A percentile compares a stretch with the other conserved stretches of the same genome.
Evolutionary conservation across 1,140 invertebrate species (phyloP).

Genomic region (Brachionus sp.): DNA sequence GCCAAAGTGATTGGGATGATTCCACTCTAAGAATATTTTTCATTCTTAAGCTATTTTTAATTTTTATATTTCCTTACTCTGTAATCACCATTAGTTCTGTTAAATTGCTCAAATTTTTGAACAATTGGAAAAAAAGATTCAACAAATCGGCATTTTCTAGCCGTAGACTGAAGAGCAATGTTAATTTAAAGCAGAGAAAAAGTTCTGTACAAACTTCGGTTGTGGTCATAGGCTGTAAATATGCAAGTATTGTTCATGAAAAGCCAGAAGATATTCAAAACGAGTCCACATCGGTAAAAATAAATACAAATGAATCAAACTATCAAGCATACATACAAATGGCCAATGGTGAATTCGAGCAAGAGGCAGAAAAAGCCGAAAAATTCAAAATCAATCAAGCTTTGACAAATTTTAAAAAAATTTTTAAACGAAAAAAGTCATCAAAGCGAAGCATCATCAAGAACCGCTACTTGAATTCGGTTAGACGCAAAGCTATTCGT

Average conservation of each 20-base stretch:
- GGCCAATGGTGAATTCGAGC: neutral
- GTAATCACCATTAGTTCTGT: slow-evolving; percentile 15
- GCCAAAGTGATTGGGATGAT: slow-evolving; percentile 10
- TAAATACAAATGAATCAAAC: slow-evolving; percentile 5
- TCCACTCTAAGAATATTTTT: neutral
- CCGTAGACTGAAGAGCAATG: neutral
- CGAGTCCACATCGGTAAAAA: neutral
- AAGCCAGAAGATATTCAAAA: neutral
- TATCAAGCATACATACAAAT: neutral
- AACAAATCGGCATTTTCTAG: neutral
- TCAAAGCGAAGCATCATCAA: neutral
- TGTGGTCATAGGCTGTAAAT: neutral
- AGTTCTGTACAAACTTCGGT: neutral
- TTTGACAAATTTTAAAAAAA: neutral
- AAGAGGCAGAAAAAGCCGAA: neutral
- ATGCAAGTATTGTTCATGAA: neutral
- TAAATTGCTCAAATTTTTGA: slow-evolving; percentile 39
- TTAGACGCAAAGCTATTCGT: slow-evolving; percentile 27
- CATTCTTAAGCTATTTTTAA: neutral
- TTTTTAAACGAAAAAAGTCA: neutral
- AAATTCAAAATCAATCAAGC: neutral
- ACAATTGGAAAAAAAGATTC: slow-evolving; percentile 38
- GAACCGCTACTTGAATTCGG: slow-evolving; percentile 16
- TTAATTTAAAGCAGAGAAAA: neutral
- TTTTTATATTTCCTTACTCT: slow-evolving; percentile 1